Base-by-base conservation (phyloP, 2,113 vertebrate genomes). In the Campylomormyrus tamandua region DNA sequence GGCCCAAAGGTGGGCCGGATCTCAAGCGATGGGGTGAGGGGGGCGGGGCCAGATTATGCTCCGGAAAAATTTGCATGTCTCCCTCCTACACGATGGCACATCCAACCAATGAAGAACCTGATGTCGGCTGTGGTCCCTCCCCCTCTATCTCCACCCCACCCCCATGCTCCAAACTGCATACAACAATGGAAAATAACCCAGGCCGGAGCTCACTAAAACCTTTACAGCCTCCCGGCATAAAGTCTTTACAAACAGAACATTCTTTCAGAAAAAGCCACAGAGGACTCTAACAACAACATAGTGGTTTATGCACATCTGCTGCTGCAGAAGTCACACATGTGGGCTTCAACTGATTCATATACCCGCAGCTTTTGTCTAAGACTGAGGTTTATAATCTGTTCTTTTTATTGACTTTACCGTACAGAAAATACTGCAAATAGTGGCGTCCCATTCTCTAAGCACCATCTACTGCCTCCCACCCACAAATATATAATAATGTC, bases 121-220 rank as follows among this genome's bases (percentile, higher is more conserved):
- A 94, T 93, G 90, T 92, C 92, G 91, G 90, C 89, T 89, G 10
- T 45, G 87, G 66, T 52, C 52, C 31, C 88, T 0, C 53, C 53
- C 83, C 70, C 39, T 87, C 87, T 70, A 56, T 88, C 53, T 89
- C 66, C 70, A 87, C 88, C 66, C 70, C 70, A 89, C 19, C 90
- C 90, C 86, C 90, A n/a, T 84, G 88, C 77, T 56, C 88, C 92
- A 91, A 93, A 90, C 90, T 89, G 39, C 91, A 91, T 94, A 92
- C 94, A 92, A 91, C 91, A 94, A 94, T 94, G 95, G 94, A 96
- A 96, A 96, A 93, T 92, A 92, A 92, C 74, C n/a, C 49, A 70
- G 49, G 90, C 92, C 91, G 92, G 87, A 92, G 90, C 92, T 94
- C 92, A 93, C 92, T 93, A 92, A 94, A 95, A 92, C 92, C 92